Percentiles rank a stretch among this genome's conserved stretches.
Evolutionary conservation across 2,113 vertebrate species (phyloP).

Genomic region (Spilogale gracilis): DNA sequence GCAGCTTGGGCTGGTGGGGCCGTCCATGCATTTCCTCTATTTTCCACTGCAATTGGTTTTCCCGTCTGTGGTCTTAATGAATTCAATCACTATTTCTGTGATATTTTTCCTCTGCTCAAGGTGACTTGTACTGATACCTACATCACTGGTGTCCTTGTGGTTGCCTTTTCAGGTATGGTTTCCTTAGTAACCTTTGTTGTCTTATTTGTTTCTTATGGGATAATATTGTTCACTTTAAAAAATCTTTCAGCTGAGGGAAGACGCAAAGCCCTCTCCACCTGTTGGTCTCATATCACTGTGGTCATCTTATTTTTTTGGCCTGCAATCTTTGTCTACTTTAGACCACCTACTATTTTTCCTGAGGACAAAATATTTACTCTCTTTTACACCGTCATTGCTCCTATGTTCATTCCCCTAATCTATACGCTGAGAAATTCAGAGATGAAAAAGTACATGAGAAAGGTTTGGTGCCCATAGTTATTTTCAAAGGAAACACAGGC

Average conservation of each 20-base stretch:
- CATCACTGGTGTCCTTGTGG: background rate
- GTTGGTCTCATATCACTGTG: too few species aligned
- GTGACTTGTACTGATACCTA: background rate
- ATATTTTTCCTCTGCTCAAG: conserved; percentile 16
- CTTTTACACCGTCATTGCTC: too few species aligned
- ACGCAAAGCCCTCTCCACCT: too few species aligned
- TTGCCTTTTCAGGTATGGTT: too few species aligned
- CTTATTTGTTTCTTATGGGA: conserved; percentile 37
- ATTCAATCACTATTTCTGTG: conserved; percentile 10
- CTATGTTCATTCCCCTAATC: too few species aligned
- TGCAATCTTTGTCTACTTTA: too few species aligned
- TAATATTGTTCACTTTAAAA: too few species aligned
- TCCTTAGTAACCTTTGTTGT: background rate
- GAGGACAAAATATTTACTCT: too few species aligned
- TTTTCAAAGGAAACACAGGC: background rate
- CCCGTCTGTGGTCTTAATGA: conserved; percentile 10
- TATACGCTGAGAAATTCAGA: conserved; percentile 28
- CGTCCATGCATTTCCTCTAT: background rate
- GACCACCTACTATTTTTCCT: too few species aligned
- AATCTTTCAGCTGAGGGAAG: too few species aligned
- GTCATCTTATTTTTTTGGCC: too few species aligned
- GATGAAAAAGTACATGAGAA: background rate
- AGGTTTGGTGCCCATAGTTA: background rate
- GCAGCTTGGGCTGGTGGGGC: background rate
- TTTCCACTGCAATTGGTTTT: background rate